Base-by-base conservation (phyloP, 2,888 invertebrate species). In the Scotopteryx bipunctaria region DNA sequence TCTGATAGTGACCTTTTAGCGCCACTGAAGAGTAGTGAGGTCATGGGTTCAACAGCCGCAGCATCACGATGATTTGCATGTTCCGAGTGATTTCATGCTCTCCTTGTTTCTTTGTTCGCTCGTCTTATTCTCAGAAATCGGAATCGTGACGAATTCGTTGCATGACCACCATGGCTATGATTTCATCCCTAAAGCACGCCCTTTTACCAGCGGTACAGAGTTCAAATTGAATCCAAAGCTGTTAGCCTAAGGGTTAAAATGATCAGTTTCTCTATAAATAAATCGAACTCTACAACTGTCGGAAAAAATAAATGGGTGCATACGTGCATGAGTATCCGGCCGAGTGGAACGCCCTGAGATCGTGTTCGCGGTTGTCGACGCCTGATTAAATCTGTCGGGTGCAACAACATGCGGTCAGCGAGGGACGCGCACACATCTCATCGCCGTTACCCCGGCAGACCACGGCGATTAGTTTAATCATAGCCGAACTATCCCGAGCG, bases 61-160 rank as follows among this genome's bases (percentile, higher is more conserved):
- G 67, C 76, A 79, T 81, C 73, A 78, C 67, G 67, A 66, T 73
- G 76, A 79, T 79, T 84, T 83, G 81, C 81, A 81, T 83, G 76
- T 79, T 67, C 69, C 66, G 61, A 66, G 62, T 60, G 70, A 78
- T 77, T 77, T 73, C 68, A 71, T 74, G 74, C 70, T 70, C 69
- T 66, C 66, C 69, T 76, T 71, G 74, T 71, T 70, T 70, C 73
- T 74, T 79, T 77, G 72, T 73, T 61, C 64, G 57, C 56, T 65
- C 60, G 61, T 69, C 68, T 74, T 69, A 67, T 76, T 76, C 69
- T 42, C 21, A 13, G 42, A 42, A 42, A 42, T 73, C 55, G 48
- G 73, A 73, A 69, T 70, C 78, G 73, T 78, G 76, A 76, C 63
- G 52, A 70, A 72, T 71, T 75, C 63, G 68, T 69, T 63, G 63